These are phyloP conservation scores for Heliopora coerulea DNA, from an alignment of 92 coral and sea anemone genomes.

Conservation along the genomic window DNA sequence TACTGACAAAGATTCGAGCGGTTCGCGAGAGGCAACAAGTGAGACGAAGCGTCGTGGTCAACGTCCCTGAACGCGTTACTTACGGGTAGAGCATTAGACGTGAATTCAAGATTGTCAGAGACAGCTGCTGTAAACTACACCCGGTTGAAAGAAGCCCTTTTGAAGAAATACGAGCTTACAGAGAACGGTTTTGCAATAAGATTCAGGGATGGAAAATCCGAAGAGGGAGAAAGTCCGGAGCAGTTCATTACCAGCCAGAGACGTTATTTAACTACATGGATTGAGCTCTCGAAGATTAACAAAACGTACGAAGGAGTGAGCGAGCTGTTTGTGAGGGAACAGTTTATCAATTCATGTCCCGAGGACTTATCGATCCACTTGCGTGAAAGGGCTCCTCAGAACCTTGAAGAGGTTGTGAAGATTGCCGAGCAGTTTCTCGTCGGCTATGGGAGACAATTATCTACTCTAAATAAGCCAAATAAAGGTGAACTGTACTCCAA, in stretches of 20 bases:
- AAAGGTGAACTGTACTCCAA: not conserved
- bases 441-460: slow-evolving; percentile 4
- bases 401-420: slow-evolving; percentile 17
- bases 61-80: slow-evolving; percentile 31
- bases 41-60: slow-evolving; percentile 29
- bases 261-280: no score
- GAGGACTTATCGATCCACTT: slow-evolving; percentile 47
- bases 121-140: slow-evolving; percentile 34
- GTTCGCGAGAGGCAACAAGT: slow-evolving; percentile 54
- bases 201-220: slow-evolving; percentile 20
- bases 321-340: slow-evolving; percentile 54
- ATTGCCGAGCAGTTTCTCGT: slow-evolving; percentile 40
- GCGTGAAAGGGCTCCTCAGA: slow-evolving; percentile 41
- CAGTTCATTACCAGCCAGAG: slow-evolving; percentile 42
- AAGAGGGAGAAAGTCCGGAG: slow-evolving; percentile 45
- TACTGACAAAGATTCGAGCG: slow-evolving; percentile 53
- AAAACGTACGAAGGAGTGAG: slow-evolving; percentile 35
- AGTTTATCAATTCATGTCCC: slow-evolving; percentile 52
- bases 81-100: slow-evolving; percentile 26
- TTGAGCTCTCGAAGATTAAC: slow-evolving; percentile 49
- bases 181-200: slow-evolving; percentile 42
- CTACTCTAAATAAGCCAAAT: not conserved
- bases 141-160: slow-evolving; percentile 29
- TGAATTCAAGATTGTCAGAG: slow-evolving; percentile 40
- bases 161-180: slow-evolving; percentile 30